Base-by-base conservation (phyloP, 2,888 invertebrate species). In the Diarsia dahlii region DNA sequence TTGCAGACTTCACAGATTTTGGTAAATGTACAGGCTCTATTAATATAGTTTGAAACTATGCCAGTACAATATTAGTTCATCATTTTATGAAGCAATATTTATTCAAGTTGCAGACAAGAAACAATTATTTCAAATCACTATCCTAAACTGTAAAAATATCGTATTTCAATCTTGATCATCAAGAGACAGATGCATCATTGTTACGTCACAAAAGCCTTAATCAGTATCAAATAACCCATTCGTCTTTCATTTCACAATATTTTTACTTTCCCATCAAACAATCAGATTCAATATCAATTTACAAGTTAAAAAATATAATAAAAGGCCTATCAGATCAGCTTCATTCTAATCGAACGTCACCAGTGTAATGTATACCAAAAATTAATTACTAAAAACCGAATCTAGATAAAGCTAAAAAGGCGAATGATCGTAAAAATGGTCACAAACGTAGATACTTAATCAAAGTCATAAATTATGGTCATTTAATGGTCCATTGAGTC, bases 401-500 rank as follows among this genome's bases (percentile, higher is more conserved):
- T 89, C 85, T 81, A 88, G 90, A 91, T 91, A 91, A 90, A 82
- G 79, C 78, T 75, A 76, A 82, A 91, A 90, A 89, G 88, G 89
- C 73, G 78, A 81, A 78, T 74, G 84, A 71, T 92, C 91, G 90
- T 93, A 90, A 94, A 93, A 90, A 70, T 84, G 77, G 84, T 89
- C 89, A 89, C 89, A 90, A 89, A 87, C 73, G 84, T 87, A 86
- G 88, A 90, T 88, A 89, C 87, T 89, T 89, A 91, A 91, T 91
- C 89, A 89, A 74, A 84, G 89, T 87, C 91, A 86, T 93, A 93
- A 93, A 93, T 93, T 89, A 93, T 78, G 84, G 84, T 87, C 84
- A 90, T 90, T 91, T 91, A 90, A 85, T 85, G 85, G 82, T 88
- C 89, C 89, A 85, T 87, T 88, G 88, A 88, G 78, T 87, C 85